Evolutionary conservation across 37 sponge, comb jelly and placozoan species (phyloP).

Genomic region (Axinella damicornis): DNA sequence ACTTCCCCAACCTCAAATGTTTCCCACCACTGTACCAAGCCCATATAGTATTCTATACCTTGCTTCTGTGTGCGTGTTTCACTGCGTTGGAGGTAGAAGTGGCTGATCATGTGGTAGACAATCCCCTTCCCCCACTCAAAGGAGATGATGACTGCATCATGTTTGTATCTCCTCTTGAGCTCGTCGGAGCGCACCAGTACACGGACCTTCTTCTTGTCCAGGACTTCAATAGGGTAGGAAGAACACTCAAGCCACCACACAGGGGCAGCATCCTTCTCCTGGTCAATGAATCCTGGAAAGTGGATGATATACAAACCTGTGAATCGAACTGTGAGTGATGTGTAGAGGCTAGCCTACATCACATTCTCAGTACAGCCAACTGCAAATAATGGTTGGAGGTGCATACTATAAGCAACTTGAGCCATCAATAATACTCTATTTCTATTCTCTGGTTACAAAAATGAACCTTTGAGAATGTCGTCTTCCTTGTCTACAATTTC

Average conservation of each 20-base stretch:
- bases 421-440: no score
- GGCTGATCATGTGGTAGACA: conserved; percentile 89
- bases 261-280: conserved; percentile 82
- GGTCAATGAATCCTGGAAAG: conserved; percentile 68
- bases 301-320: background rate
- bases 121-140: conserved; percentile 87
- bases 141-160: conserved; percentile 76
- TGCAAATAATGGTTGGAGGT: no score
- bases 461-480: conserved; percentile 64
- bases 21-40: no score
- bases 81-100: conserved; percentile 85
- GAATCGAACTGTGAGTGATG: no score
- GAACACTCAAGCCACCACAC: conserved; percentile 85
- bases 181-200: conserved; percentile 79
- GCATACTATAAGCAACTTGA: no score
- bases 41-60: background rate
- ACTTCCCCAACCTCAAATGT: no score
- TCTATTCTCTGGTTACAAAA: no score
- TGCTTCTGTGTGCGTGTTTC: conserved; percentile 82
- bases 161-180: conserved; percentile 61
- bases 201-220: conserved; percentile 78
- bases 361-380: no score
- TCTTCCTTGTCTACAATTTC: conserved; percentile 82
- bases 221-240: conserved; percentile 78
- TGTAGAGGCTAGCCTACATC: no score